Base-by-base conservation (phyloP, 1,140 invertebrate species). In the Diorhabda sublineata region DNA sequence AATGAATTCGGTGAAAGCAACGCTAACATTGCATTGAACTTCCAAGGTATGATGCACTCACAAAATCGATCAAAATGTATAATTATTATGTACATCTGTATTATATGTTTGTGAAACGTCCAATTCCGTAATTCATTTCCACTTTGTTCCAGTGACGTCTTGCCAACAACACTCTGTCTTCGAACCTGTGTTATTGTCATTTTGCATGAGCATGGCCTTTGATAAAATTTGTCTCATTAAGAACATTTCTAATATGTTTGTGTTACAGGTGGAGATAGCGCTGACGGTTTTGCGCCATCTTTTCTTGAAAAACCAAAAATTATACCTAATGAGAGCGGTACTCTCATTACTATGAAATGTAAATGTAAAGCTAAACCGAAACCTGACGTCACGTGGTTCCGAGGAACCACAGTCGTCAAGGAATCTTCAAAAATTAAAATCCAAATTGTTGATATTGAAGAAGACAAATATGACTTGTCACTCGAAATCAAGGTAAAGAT, bases 1-100 rank as follows among this genome's bases (percentile, higher is more conserved):
- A 99, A 99, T 89, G 90, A 92, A 82, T 92, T 92, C 82, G 98
- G 98, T 82, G 97, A 99, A 87, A 98, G 95, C 84, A 99, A 99
- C 88, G 98, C 98, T 74, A 99, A 99, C 87, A 99, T 99, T 85
- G 95, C 96, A 75, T 90, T 99, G 75, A 99, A 99, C 84, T 98
- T 99, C 87, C 94, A 97, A 94, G 95, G 95, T 96, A 94, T 86
- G 84, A 83, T 70, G 71, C 66, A 70, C 68, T 66, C 71, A 59
- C 65, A 69, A 61, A 9, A 7, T 11, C 11, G 66, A 3, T 44
- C 70, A 47, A 56, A 64, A 59, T 67, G 69, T 71, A 69, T n/a
- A 52, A 52, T 52, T 52, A 52, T n/a, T 52, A 52, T 69, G 64
- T 74, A 26, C 26, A 74, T 75, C 69, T 73, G 73, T 75, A 73